Percentiles rank a stretch among this genome's conserved stretches.
These are phyloP conservation scores for Pogonocherus hispidulus DNA, from an alignment of 2,888 invertebrate species.

Conservation along the genomic window DNA sequence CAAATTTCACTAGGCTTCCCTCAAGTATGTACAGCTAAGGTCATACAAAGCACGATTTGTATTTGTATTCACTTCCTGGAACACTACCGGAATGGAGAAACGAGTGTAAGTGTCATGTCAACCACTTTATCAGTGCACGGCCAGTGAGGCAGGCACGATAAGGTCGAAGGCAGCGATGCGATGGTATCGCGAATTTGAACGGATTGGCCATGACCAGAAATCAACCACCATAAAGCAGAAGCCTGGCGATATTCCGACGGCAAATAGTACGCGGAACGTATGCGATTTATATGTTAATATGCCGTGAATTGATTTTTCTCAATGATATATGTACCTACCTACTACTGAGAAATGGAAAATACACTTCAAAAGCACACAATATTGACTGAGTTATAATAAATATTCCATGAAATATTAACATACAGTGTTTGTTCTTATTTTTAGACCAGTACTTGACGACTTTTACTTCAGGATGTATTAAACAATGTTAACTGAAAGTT, in stretches of 20 bases:
- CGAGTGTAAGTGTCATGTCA: slow-evolving; percentile 25
- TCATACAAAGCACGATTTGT: not conserved
- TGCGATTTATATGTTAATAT: too few species aligned
- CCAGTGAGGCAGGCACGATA: slow-evolving; percentile 17
- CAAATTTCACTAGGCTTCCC: slow-evolving; percentile 30
- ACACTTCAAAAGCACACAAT: too few species aligned
- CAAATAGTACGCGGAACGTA: too few species aligned
- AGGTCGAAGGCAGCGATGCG: slow-evolving; percentile 10
- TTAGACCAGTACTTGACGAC: too few species aligned
- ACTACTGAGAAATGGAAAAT: too few species aligned
- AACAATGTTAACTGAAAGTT: too few species aligned
- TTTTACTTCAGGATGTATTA: too few species aligned
- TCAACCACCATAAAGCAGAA: not conserved
- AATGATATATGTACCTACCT: too few species aligned
- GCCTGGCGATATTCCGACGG: not conserved
- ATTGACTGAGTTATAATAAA: too few species aligned
- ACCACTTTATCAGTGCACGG: slow-evolving; percentile 14
- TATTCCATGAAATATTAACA: too few species aligned
- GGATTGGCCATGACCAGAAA: slow-evolving; percentile 5
- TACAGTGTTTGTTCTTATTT: too few species aligned
- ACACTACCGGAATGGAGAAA: slow-evolving; percentile 11
- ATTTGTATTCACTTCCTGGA: slow-evolving; percentile 8
- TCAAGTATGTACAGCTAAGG: slow-evolving; percentile 12
- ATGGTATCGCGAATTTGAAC: slow-evolving; percentile 16
- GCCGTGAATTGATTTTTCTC: too few species aligned